Base-by-base conservation (phyloP, 2,888 invertebrate species). In the Gastrophysa polygoni region DNA sequence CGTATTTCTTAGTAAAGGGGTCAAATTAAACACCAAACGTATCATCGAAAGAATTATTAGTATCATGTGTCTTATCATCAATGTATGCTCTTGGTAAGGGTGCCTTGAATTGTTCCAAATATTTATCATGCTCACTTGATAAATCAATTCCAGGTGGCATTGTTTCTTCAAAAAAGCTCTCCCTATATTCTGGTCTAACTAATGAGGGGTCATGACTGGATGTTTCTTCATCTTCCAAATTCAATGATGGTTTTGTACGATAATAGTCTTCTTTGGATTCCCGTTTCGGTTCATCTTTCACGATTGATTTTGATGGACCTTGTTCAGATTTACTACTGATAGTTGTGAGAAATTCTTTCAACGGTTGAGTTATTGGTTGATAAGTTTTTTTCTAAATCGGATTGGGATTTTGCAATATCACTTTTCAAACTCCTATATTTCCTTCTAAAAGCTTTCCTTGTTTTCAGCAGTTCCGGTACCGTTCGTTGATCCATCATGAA, bases 311-410 rank as follows among this genome's bases (percentile, higher is more conserved):
- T 32, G 29, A 32, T 4, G 10, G 10, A 8, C 29, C 29, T 32
- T 32, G 24, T 24, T 24, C 29, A 32, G 29, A 32, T 32, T 24
- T 24, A 24, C 24, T 5, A 7, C 3, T 24, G n/a, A n/a, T n/a
- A n/a, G n/a, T n/a, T n/a, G n/a, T n/a, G n/a, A n/a, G n/a, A 24
- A 59, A 43, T 49, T 59, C 49, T 28, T 63, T 50, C 1, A 59
- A 50, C 0, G 63, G 60, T 57, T 64, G 21, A 1, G 56, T 64
- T 50, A 64, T 44, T 14, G 57, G 52, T 60, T 51, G 48, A 24
- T 57, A 64, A 1, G 44, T 14, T 44, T 60, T n/a, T 56, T 24
- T 60, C 52, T 11, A 54, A 44, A 18, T 38, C n/a, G 3, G 28
- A 14, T 47, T 62, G 52, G 17, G 61, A 57, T 57, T 52, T 20